These are phyloP conservation scores for Cynopterus sphinx DNA, from an alignment of 2,797 vertebrate genomes.

Conservation along the genomic window DNA sequence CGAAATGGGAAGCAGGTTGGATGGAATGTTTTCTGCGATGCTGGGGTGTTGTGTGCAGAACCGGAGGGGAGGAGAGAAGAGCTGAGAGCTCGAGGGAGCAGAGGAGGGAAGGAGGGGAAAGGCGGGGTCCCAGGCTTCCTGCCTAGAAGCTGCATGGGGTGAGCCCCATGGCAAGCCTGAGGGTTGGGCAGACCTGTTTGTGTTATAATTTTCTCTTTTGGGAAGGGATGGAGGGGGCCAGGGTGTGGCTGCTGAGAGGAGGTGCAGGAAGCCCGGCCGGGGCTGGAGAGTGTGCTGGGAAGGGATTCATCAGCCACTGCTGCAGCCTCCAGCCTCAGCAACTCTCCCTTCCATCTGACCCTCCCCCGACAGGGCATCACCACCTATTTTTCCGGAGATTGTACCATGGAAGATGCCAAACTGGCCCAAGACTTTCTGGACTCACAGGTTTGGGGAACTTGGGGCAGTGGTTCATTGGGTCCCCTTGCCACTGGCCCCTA, in stretches of 20 bases:
- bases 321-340: too few relatives aligned
- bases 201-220: background rate
- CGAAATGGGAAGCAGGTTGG: background rate
- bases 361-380: slow-evolving; percentile 89
- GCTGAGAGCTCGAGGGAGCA: background rate
- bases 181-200: background rate
- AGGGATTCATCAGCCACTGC: background rate
- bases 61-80: background rate
- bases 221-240: background rate
- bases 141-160: rapidly evolving
- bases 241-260: background rate
- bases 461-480: background rate
- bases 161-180: rapidly evolving
- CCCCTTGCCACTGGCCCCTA: background rate
- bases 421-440: slow-evolving; percentile 94
- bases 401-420: slow-evolving; percentile 92
- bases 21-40: background rate
- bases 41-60: background rate
- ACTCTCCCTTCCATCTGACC: background rate
- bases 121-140: background rate
- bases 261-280: background rate
- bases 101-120: background rate
- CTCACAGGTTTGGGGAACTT: slow-evolving; percentile 88
- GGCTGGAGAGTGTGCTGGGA: background rate
- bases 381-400: slow-evolving; percentile 95